Conservation (phyloP, 2,888 invertebrate species). For the Drosophila borborema region DNA sequence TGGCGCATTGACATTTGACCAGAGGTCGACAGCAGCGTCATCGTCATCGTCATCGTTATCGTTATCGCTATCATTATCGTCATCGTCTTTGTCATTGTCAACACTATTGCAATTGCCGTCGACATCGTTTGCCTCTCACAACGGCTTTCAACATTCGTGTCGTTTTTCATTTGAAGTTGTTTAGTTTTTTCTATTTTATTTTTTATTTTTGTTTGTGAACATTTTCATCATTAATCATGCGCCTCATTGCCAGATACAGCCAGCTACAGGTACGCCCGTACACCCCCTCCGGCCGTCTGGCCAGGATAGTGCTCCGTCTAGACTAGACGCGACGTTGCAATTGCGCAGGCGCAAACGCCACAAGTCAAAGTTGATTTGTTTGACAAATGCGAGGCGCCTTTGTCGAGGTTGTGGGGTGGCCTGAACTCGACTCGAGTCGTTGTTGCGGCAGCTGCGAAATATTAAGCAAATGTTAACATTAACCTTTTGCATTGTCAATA, state of each 20-base stretch:
- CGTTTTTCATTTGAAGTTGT: constrained; percentile 44
- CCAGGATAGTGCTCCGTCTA: background rate
- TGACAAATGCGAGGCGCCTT: constrained; percentile 43
- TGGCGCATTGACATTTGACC: constrained; percentile 1
- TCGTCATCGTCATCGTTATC: background rate
- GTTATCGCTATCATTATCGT: constrained; percentile 20
- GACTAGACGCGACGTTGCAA: constrained; percentile 2
- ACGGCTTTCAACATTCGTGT: constrained; percentile 14
- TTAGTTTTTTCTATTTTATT: constrained; percentile 9
- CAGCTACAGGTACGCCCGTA: background rate
- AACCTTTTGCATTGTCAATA: constrained; percentile 47
- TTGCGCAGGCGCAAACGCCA: constrained; percentile 63
- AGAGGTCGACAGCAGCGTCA: background rate
- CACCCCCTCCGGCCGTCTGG: background rate
- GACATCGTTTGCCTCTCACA: constrained; percentile 22
- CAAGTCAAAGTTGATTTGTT: constrained; percentile 46
- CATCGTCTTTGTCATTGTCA: constrained; percentile 37
- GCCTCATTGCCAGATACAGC: constrained; percentile 22
- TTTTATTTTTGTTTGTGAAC: constrained; percentile 28
- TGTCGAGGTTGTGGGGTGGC: background rate
- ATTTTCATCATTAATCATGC: constrained; percentile 55
- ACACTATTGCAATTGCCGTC: constrained; percentile 27
- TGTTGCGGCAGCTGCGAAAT: constrained; percentile 34
- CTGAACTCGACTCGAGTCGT: constrained; percentile 28
- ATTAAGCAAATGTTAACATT: constrained; percentile 49